Percentiles rank a stretch among this genome's conserved stretches.
Evolutionary conservation across 2,888 invertebrate species (phyloP).

Genomic region (Acrobasis repandana): DNA sequence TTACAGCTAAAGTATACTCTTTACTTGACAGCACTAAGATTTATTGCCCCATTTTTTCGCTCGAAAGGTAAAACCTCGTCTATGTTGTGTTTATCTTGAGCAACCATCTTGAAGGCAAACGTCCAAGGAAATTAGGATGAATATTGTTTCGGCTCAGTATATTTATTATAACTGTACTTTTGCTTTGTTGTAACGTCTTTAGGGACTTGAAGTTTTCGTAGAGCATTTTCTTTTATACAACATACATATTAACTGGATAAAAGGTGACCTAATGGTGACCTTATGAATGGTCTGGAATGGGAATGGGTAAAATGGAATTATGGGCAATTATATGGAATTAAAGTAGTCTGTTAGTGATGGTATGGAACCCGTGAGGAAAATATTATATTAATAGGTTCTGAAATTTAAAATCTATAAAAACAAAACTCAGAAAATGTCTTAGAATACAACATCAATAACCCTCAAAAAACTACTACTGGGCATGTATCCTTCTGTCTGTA

Average conservation of each 20-base stretch:
- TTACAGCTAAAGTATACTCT: constrained; percentile 54
- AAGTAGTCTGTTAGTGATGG: too few relatives aligned
- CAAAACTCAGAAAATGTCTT: too few relatives aligned
- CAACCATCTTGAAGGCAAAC: constrained; percentile 33
- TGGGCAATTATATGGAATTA: too few relatives aligned
- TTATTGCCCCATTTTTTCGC: constrained; percentile 63
- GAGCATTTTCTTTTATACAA: neutral
- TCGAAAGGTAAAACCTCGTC: constrained; percentile 39
- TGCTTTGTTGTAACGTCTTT: neutral
- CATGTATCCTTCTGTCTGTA: too few relatives aligned
- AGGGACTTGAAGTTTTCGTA: neutral
- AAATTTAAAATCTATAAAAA: too few relatives aligned
- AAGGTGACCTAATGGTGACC: neutral
- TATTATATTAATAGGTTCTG: too few relatives aligned
- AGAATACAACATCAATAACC: too few relatives aligned
- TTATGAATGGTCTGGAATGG: too few relatives aligned
- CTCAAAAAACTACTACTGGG: too few relatives aligned
- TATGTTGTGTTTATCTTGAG: constrained; percentile 38
- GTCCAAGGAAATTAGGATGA: constrained; percentile 26
- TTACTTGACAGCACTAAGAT: constrained; percentile 65
- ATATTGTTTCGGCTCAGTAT: constrained; percentile 16
- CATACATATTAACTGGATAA: neutral
- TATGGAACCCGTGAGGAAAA: too few relatives aligned
- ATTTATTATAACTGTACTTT: neutral
- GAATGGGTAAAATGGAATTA: too few relatives aligned